Conservation (phyloP, 2,113 vertebrate species). For the Phrynocephalus versicolor region DNA sequence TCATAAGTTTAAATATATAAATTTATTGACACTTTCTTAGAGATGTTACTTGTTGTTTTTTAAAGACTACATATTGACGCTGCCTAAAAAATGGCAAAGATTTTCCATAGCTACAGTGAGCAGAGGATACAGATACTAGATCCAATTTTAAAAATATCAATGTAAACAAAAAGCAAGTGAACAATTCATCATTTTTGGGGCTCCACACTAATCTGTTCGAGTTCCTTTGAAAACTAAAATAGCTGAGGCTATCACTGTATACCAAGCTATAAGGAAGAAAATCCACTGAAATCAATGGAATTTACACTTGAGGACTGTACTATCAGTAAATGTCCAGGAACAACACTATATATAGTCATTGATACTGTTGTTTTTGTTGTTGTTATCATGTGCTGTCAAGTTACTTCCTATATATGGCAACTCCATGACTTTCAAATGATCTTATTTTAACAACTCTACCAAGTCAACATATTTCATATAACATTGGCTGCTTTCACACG, state of each 20-base stretch:
- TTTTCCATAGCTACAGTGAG: background rate
- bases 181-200: background rate
- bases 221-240: background rate
- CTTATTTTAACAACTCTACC: no score
- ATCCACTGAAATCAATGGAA: background rate
- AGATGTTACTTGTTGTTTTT: background rate
- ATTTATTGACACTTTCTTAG: constrained; percentile 31
- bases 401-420: no score
- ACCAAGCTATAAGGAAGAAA: background rate
- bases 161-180: constrained; percentile 5
- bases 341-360: background rate
- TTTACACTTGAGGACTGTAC: background rate
- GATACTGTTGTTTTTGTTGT: background rate
- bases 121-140: background rate
- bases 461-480: background rate
- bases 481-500: no score
- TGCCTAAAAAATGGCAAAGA: constrained; percentile 12
- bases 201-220: background rate
- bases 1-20: constrained; percentile 7
- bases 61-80: background rate
- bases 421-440: no score
- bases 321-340: background rate
- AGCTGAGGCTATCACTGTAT: background rate
- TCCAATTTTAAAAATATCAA: background rate
- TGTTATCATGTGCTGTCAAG: no score